Base-by-base conservation (phyloP, 2,888 invertebrate genomes). In the Cataglyphis altisquamis region DNA sequence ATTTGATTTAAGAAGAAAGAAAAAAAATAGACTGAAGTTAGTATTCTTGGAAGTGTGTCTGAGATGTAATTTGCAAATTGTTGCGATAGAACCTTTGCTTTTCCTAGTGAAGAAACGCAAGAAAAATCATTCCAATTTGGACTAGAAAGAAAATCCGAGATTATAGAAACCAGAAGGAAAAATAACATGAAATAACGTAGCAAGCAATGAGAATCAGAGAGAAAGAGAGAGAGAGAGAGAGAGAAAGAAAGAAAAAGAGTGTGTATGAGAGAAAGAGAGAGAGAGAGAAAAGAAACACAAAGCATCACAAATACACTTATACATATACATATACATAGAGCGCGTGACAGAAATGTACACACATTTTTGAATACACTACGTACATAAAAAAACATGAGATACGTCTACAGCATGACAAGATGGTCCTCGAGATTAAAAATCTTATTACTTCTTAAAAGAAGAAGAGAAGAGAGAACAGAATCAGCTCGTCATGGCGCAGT, bases 361-460 rank as follows among this genome's bases (percentile, higher is more conserved):
- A 91, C 90, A 91, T 91, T 92, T 91, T 91, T 91, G 88, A 91
- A 86, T 91, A 91, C 84, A 86, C 88, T 90, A 90, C 88, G 90
- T 91, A 89, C 84, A 89, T 88, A 80, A 82, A 90, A 90, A 86
- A 88, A 89, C 84, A 89, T 64, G 80, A 86, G 84, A 83, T 92
- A 91, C 89, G 90, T 83, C 83, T 90, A 87, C 78, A 82, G 88
- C 87, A 86, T 67, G 91, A 90, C 89, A 88, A 92, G 91, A 12
- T 92, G 90, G 88, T 90, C 90, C 86, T 80, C 15, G 18, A 48
- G 6, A 81, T 75, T 73, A 64, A 32, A 32, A 57, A 68, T 36
- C 21, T 73, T 84, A 36, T 82, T 82, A 48, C 84, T 83, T 83
- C 3, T 15, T 60, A 74, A 6, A 68, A 63, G 15, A 36, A 41